phyloP scores from a whole-genome alignment of 2,888 invertebrate genomes.

The Cartodere bifasciata region DNA sequence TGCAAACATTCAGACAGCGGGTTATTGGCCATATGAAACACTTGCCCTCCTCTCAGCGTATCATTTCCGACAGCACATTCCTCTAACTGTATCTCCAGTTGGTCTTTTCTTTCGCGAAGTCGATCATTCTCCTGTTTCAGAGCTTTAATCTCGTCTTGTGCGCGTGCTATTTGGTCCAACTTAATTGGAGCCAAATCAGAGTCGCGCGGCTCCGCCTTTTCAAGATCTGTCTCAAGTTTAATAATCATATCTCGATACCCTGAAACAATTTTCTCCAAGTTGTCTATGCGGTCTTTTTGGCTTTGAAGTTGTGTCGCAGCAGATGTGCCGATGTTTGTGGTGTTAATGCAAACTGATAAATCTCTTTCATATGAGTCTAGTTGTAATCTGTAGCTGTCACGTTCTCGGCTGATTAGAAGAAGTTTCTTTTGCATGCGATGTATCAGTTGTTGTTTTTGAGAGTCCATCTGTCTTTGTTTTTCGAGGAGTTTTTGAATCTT shows the following conservation, averaged over 20 bases:
- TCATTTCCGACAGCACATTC: conserved; percentile 30
- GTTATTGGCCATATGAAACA: conserved; percentile 59
- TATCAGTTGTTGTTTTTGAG: conserved; percentile 56
- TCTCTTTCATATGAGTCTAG: conserved; percentile 76
- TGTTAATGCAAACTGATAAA: conserved; percentile 42
- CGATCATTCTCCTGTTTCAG: conserved; percentile 37
- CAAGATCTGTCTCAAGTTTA: conserved; percentile 50
- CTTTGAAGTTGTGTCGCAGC: conserved; percentile 28
- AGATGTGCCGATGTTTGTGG: conserved; percentile 23
- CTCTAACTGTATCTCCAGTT: conserved; percentile 56
- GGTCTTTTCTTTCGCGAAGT: conserved; percentile 41
- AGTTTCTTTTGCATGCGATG: conserved; percentile 62
- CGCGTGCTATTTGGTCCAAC: conserved; percentile 41
- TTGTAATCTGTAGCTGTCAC: conserved; percentile 66
- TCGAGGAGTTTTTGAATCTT: conserved; percentile 48
- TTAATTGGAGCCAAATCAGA: conserved; percentile 28
- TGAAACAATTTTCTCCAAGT: conserved; percentile 58
- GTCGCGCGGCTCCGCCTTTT: conserved; percentile 26
- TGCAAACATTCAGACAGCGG: conserved; percentile 58
- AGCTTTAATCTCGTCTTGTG: conserved; percentile 47
- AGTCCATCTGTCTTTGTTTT: conserved; percentile 47
- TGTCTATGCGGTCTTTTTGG: conserved; percentile 51
- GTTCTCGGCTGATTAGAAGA: conserved; percentile 51
- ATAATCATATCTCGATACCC: conserved; percentile 61
- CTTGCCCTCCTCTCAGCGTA: conserved; percentile 28